Base-by-base conservation (phyloP, 1,140 invertebrate species). In the Spodoptera litura region DNA sequence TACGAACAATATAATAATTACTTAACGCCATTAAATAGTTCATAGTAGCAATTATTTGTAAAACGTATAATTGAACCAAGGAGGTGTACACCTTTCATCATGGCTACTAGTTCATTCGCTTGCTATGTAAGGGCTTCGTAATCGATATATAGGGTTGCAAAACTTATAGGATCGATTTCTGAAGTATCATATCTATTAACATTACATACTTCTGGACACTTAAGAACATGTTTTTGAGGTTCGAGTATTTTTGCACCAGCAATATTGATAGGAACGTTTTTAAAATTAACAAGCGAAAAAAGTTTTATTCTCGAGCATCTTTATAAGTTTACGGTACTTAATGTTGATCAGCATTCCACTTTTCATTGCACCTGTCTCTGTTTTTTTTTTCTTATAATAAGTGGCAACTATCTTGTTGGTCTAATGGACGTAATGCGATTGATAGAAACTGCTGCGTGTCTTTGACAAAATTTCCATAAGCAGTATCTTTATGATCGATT, bases 1-100 rank as follows among this genome's bases (percentile, higher is more conserved):
- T 12, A 12, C n/a, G 2, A 49, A 51, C 62, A 66, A 49, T 35
- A 66, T 49, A 66, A 66, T 25, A 66, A 49, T 49, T 66, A 66
- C n/a, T 66, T 66, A n/a, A 66, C 38, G 49, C 62, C 38, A 66
- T 66, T 20, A 66, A 66, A 66, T 15, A 9, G 13, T 66, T 49
- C 62, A 66, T 49, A 49, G 62, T 49, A 66, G 62, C 38, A 66
- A 66, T 66, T 66, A 66, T 49, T 66, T 66, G 13, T 49, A 66
- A 15, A 49, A 13, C 20, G 35, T 2, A 1, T 61, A 66, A 38
- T 66, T 38, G 15, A 13, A 5, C 20, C 38, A 49, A 49, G 3
- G 38, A 49, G 35, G 44, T 64, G 13, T 64, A 64, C 61, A 64
- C 61, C 35, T 64, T 64, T 64, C 5, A 15, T 64, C 8, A 35